phyloP scores from a whole-genome alignment of 2,888 invertebrate genomes.

The Eristalinus aeneus region DNA sequence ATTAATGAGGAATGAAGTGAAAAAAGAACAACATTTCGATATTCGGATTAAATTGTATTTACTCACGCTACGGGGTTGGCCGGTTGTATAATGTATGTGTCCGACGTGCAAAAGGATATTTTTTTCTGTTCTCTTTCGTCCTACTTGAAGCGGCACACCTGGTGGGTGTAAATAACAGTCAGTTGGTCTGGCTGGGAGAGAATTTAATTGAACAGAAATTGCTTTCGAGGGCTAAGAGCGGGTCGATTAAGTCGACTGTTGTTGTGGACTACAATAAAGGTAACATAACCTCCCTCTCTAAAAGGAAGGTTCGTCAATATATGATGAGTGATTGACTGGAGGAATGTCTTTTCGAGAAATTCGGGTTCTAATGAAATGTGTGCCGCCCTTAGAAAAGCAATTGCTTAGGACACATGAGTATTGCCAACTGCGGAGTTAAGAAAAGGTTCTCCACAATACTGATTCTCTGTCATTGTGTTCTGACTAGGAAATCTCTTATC shows the following conservation, averaged over 20 bases:
- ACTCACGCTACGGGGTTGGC: conserved; percentile 18
- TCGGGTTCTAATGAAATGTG: neutral
- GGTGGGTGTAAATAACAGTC: neutral
- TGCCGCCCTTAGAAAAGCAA: neutral
- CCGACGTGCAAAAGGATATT: neutral
- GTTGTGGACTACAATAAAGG: neutral
- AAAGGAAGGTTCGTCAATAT: neutral
- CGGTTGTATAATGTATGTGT: neutral
- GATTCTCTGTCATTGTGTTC: too few relatives aligned
- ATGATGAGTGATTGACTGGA: neutral
- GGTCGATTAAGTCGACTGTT: neutral
- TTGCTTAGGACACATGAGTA: neutral
- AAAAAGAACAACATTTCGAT: conserved; percentile 7
- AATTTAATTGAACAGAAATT: neutral
- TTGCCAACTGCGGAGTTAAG: too few relatives aligned
- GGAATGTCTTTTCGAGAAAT: neutral
- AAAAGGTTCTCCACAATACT: too few relatives aligned
- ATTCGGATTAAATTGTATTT: conserved; percentile 21
- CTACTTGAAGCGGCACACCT: neutral
- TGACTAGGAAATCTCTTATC: too few relatives aligned
- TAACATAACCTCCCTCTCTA: too few relatives aligned
- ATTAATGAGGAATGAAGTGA: conserved; percentile 16
- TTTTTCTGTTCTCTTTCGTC: neutral
- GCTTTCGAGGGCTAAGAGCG: neutral
- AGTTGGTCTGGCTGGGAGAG: neutral